Conservation (phyloP, 92 coral and sea anemone species). For the Phymanthus crucifer region DNA sequence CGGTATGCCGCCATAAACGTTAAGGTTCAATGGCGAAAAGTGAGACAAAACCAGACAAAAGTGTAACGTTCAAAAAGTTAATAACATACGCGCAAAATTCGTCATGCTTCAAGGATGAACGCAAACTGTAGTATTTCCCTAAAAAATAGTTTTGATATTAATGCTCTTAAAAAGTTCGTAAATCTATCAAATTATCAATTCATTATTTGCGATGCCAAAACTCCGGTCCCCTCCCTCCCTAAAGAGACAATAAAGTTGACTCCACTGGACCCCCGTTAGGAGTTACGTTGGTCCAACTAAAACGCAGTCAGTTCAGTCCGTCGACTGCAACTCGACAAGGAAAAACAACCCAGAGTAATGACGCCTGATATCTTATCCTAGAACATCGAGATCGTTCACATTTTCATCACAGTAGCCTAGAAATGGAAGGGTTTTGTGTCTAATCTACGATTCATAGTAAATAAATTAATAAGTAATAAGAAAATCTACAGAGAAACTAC, state of each 20-base stretch:
- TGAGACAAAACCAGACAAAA: too few relatives aligned
- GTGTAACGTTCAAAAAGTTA: too few relatives aligned
- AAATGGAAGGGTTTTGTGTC: not conserved
- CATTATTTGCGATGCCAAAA: too few relatives aligned
- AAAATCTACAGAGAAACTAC: not conserved
- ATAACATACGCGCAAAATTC: too few relatives aligned
- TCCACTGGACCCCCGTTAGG: not conserved
- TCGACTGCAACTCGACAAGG: not conserved
- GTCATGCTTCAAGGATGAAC: too few relatives aligned
- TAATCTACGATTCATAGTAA: not conserved
- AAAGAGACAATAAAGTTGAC: not conserved
- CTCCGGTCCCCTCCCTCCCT: not conserved
- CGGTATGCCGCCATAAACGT: too few relatives aligned
- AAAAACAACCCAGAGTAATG: not conserved
- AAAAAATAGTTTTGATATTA: too few relatives aligned
- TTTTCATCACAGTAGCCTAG: not conserved
- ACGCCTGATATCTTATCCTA: not conserved
- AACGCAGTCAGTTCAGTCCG: conserved; percentile 3
- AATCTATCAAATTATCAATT: too few relatives aligned
- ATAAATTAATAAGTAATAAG: conserved; percentile 3
- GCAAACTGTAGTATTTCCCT: too few relatives aligned
- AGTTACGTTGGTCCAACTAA: not conserved
- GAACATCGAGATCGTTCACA: not conserved
- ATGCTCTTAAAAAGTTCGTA: too few relatives aligned
- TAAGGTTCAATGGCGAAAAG: too few relatives aligned